phyloP scores from a whole-genome alignment of 2,888 invertebrate genomes.

The Eristalis pertinax region DNA sequence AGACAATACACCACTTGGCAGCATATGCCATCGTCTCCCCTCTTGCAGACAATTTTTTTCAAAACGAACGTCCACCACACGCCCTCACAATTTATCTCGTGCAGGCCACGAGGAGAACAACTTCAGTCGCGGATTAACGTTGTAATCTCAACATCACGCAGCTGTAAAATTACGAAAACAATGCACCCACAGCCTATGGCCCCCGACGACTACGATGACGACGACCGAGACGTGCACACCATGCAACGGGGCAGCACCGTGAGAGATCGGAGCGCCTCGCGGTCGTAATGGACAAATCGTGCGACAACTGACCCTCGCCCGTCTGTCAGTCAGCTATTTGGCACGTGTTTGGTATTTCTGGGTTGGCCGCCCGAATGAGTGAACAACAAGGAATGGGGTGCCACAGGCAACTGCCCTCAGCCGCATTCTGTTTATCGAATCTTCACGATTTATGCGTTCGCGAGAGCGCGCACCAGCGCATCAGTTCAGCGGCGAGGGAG shows the following conservation, averaged over 20 bases:
- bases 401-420: conserved; percentile 60
- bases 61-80: conserved; percentile 32
- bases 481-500: background rate
- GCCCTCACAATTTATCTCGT: conserved; percentile 64
- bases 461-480: background rate
- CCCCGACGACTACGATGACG: background rate
- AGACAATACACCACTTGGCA: background rate
- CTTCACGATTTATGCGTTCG: conserved; percentile 45
- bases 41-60: conserved; percentile 27
- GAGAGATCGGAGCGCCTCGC: conserved; percentile 13
- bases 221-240: conserved; percentile 15
- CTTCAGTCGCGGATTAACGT: conserved; percentile 62
- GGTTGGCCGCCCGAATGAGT: conserved; percentile 6
- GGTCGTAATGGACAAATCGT: conserved; percentile 50
- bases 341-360: conserved; percentile 60
- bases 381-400: conserved; percentile 45
- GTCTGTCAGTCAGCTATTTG: conserved; percentile 28
- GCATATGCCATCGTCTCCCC: background rate
- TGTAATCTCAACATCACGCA: conserved; percentile 63
- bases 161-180: conserved; percentile 57
- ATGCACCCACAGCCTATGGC: conserved; percentile 49
- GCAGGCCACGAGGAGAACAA: conserved; percentile 51
- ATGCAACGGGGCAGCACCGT: conserved; percentile 7
- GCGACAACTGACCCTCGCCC: conserved; percentile 65
- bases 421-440: conserved; percentile 58